Conservation (phyloP, 2,888 invertebrate species). For the Anticlea derivata region DNA sequence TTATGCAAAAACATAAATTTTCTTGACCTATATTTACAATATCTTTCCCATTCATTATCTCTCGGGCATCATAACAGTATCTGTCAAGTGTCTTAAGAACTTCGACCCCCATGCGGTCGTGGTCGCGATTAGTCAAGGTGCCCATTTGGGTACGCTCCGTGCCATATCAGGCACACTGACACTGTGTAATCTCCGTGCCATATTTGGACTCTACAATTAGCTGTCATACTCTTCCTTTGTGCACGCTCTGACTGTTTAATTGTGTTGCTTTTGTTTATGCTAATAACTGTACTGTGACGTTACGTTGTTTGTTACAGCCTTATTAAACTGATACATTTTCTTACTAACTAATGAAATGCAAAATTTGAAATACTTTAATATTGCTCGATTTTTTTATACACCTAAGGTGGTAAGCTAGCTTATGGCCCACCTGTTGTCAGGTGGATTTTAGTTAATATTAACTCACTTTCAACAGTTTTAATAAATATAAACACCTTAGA, state of each 20-base stretch:
- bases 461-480: too few relatives aligned
- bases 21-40: too few relatives aligned
- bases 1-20: too few relatives aligned
- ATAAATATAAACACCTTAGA: too few relatives aligned
- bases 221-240: conserved; percentile 70
- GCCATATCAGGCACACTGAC: conserved; percentile 63
- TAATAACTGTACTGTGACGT: conserved; percentile 34
- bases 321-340: conserved; percentile 1
- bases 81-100: conserved; percentile 46
- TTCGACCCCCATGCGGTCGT: conserved; percentile 57
- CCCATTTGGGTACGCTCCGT: conserved; percentile 58
- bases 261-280: conserved; percentile 37
- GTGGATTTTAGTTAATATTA: too few relatives aligned
- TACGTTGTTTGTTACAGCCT: conserved; percentile 18
- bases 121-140: conserved; percentile 75
- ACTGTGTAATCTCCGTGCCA: conserved; percentile 68
- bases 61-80: conserved; percentile 44
- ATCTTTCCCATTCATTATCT: conserved; percentile 35
- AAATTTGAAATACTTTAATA: too few relatives aligned
- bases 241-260: conserved; percentile 47
- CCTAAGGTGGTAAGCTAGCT: too few relatives aligned
- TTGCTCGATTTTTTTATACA: too few relatives aligned
- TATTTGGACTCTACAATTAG: conserved; percentile 71
- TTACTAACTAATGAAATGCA: neutral
- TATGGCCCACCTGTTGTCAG: too few relatives aligned